These are phyloP conservation scores for Thalpophila matura DNA, from an alignment of 2,888 invertebrate species.

Conservation along the genomic window DNA sequence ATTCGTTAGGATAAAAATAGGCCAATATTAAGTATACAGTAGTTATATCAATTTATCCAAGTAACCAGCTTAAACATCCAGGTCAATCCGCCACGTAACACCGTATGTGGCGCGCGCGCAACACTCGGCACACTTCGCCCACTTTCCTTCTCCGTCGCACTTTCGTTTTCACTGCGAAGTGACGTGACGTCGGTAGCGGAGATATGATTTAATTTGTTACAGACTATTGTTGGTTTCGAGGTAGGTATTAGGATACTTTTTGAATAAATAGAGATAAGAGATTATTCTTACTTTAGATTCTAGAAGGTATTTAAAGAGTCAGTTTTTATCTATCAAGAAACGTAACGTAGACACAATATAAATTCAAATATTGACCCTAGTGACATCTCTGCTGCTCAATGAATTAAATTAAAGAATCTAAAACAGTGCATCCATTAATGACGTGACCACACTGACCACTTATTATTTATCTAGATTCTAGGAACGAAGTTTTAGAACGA, in stretches of 20 bases:
- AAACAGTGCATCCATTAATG: too few relatives aligned
- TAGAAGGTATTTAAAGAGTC: too few relatives aligned
- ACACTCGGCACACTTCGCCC: conserved; percentile 62
- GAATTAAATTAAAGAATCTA: too few relatives aligned
- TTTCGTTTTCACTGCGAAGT: conserved; percentile 74
- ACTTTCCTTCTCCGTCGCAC: conserved; percentile 75
- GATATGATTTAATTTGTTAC: conserved; percentile 12
- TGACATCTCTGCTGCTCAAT: too few relatives aligned
- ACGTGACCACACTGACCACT: too few relatives aligned
- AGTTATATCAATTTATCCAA: conserved; percentile 8
- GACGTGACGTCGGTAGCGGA: conserved; percentile 56
- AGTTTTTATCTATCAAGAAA: too few relatives aligned
- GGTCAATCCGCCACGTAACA: conserved; percentile 61
- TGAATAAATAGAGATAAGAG: neutral
- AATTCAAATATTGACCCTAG: too few relatives aligned
- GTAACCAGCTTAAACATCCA: conserved; percentile 52
- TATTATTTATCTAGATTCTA: too few relatives aligned
- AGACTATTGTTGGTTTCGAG: conserved; percentile 13
- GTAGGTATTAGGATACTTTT: neutral
- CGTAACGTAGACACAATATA: too few relatives aligned
- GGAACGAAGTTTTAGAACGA: too few relatives aligned
- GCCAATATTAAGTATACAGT: neutral
- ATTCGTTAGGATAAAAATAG: neutral
- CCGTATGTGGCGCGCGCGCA: conserved; percentile 57
- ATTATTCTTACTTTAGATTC: too few relatives aligned